Base-by-base conservation (phyloP, 1,140 invertebrate species). In the Caenorhabditis tropicalis region DNA sequence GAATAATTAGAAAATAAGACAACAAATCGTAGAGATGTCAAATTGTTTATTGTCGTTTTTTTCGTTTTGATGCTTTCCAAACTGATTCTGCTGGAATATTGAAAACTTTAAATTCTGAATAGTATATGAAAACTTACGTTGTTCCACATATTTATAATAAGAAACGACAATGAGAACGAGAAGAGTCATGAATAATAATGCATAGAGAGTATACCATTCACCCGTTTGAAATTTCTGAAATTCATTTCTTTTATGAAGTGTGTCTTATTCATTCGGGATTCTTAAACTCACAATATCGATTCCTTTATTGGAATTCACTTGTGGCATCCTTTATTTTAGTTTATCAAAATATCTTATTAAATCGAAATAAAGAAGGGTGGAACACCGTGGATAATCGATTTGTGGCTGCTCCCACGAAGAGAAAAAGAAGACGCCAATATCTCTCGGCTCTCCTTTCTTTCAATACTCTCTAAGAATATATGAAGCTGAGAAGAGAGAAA, bases 151-250 rank as follows among this genome's bases (percentile, higher is more conserved):
- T 74, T 39, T 74, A 43, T 74, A 74, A 43, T 43, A 74, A 19
- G 36, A 74, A 43, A 74, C 21, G 36, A 74, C 65, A 12, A 24
- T 46, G 29, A 74, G 10, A 27, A 74, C 29, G 65, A 74, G 65
- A 43, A 74, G n/a, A 43, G 65, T 74, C 65, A 74, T 74, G 65
- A 74, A 74, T 43, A 74, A 31, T 74, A 36, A 74, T 74, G 65
- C 65, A 36, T 74, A 74, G n/a, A 74, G 65, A 2, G 65, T 74
- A n/a, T 74, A 74, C 65, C 65, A 74, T 74, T 74, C 65, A 74
- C 65, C 65, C 65, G 65, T 36, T 74, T 74, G 65, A 36, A 74
- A 74, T 74, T 43, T 74, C 65, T 74, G 65, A 74, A 74, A 74
- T 58, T 29, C 3, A 0, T 10, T 1, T 27, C 1, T 5, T 27